Evolutionary conservation across 2,113 vertebrate genomes (phyloP).

Genomic region (Catagonus wagneri): DNA sequence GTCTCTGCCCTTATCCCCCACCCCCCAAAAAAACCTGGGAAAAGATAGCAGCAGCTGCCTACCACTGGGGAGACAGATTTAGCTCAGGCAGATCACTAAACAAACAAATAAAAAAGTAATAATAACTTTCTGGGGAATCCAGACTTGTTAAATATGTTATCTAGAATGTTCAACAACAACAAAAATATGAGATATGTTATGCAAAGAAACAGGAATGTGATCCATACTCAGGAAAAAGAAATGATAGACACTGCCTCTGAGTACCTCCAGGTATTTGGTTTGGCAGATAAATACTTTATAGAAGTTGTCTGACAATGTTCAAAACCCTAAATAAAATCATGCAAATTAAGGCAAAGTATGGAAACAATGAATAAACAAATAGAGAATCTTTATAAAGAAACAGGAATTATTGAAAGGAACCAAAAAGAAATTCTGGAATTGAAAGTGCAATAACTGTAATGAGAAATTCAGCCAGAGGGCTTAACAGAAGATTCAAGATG

Average conservation of each 20-base stretch:
- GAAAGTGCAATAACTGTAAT: neutral
- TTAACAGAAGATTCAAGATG: neutral
- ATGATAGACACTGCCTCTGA: neutral
- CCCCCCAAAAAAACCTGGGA: neutral
- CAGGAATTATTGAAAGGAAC: neutral
- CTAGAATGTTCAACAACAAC: neutral
- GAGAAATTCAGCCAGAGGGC: neutral
- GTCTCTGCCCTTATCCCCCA: no score
- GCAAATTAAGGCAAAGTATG: neutral
- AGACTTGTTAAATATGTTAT: neutral
- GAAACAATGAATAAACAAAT: neutral
- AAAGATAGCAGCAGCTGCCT: neutral
- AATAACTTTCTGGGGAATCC: neutral
- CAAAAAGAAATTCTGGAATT: neutral
- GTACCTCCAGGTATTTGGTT: neutral
- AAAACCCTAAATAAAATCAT: neutral
- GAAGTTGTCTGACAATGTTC: neutral
- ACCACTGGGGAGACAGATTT: neutral
- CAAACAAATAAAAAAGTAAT: neutral
- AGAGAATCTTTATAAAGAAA: neutral
- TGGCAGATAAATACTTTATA: constrained; percentile 14
- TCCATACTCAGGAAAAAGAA: neutral
- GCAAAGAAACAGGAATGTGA: neutral
- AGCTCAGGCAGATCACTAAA: neutral
- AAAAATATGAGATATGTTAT: neutral